phyloP scores from a whole-genome alignment of 2,888 invertebrate species.

The Tipula helvola region DNA sequence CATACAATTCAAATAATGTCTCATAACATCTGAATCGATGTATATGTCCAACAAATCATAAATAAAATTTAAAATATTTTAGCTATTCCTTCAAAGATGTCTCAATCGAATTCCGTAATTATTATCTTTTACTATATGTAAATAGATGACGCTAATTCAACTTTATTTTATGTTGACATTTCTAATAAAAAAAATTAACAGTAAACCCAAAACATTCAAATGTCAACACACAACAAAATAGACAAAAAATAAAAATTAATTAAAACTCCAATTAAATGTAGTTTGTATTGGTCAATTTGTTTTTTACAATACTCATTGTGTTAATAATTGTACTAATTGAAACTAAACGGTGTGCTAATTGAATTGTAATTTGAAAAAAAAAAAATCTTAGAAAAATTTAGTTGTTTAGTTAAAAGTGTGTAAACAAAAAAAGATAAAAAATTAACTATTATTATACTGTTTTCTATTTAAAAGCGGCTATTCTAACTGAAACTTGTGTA shows the following conservation, averaged over 20 bases:
- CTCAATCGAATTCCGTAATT: not conserved
- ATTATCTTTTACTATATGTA: not conserved
- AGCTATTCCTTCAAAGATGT: not conserved
- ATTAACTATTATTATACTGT: not conserved
- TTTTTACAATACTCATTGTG: not conserved
- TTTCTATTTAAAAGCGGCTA: not conserved
- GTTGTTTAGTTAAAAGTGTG: not conserved
- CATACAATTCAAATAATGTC: no score
- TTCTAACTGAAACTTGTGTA: not conserved
- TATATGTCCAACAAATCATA: no score
- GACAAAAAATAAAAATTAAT: not conserved
- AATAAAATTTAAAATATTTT: no score
- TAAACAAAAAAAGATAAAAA: not conserved
- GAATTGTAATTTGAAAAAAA: not conserved
- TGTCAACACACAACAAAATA: not conserved
- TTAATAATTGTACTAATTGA: not conserved
- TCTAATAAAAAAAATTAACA: not conserved
- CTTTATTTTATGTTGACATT: not conserved
- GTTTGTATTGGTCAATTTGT: not conserved
- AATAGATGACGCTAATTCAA: not conserved
- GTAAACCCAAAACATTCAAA: not conserved
- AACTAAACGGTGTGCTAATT: not conserved
- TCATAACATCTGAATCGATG: no score
- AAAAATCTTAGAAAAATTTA: not conserved
- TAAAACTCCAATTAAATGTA: not conserved